Base-by-base conservation (phyloP, 1,140 invertebrate genomes). In the Drosophila rhopaloa region DNA sequence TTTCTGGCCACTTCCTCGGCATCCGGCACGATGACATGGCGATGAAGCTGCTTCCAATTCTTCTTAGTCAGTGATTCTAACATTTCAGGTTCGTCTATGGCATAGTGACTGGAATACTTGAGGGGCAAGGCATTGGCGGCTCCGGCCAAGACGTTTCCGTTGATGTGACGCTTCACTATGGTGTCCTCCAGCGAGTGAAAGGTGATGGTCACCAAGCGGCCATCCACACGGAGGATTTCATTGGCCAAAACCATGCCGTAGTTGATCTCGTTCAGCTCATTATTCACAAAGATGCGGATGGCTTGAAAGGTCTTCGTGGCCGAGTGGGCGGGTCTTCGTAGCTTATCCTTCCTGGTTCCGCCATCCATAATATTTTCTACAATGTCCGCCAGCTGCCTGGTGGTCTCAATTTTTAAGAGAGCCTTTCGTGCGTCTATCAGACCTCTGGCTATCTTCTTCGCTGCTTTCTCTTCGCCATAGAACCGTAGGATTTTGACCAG, bases 231-330 rank as follows among this genome's bases (percentile, higher is more conserved):
- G 19, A 99, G 93, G 90, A 96, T 97, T 71, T 95, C 93, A 51
- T 96, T 94, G 1, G 97, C 96, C 74, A 98, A 82, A 38, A 97
- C 89, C 85, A 99, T 95, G 2, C 95, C 98, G 93, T 97, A 97
- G 93, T 98, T 97, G 5, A 99, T 95, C 94, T 99, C 98, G 93
- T 99, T 99, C 0, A 99, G 93, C 93, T 99, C 98, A 93, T 99
- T 97, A 92, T 99, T 99, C 0, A 99, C 97, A 93, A 99, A 98
- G 74, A 99, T 99, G 79, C 98, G 93, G 59, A 99, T 91, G 0
- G 98, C 98, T 93, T 98, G 97, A 93, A 99, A 99, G 0, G 97
- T 96, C 94, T 98, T 98, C 4, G 97, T 98, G 0, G 98, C 98
- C 68, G 94, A 94, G 91, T 98, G 97, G 6, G 95, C 92, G n/a